phyloP scores from a whole-genome alignment of 2,888 invertebrate genomes.

The Lepidocyrtinus sp. region DNA sequence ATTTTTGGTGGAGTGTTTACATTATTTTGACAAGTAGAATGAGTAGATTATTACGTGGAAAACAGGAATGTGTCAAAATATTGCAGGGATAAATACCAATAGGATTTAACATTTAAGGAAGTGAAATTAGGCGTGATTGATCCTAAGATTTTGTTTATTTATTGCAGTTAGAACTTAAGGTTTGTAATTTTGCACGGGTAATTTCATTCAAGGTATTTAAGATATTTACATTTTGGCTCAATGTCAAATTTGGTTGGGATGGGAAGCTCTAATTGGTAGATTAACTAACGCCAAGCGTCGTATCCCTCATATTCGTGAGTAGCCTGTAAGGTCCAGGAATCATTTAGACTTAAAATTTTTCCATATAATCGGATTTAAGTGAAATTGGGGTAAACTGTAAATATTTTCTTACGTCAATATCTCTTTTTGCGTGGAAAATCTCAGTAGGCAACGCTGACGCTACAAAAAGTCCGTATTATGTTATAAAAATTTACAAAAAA shows the following conservation, averaged over 20 bases:
- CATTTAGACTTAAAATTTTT: too few relatives aligned
- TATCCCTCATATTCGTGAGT: conserved; percentile 49
- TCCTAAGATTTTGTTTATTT: background rate
- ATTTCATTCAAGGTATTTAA: background rate
- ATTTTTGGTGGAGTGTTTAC: background rate
- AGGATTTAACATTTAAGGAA: conserved; percentile 6
- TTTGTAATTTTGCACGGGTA: conserved; percentile 11
- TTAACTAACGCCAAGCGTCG: conserved; percentile 49
- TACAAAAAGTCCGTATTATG: too few relatives aligned
- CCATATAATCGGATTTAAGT: too few relatives aligned
- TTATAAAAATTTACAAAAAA: too few relatives aligned
- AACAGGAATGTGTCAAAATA: conserved; percentile 2
- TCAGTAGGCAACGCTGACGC: conserved; percentile 23
- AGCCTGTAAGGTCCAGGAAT: conserved; percentile 39
- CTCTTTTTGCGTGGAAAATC: conserved; percentile 26
- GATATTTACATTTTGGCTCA: too few relatives aligned
- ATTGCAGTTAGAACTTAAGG: background rate
- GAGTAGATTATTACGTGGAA: conserved; percentile 9
- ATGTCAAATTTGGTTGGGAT: too few relatives aligned
- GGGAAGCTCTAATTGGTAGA: too few relatives aligned
- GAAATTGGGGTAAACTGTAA: too few relatives aligned
- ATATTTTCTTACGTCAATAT: conserved; percentile 56
- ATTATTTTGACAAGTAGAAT: conserved; percentile 4
- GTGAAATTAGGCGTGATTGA: conserved; percentile 1
- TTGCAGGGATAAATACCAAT: background rate